A percentile compares a stretch with the other conserved stretches of the same genome.
phyloP scores from a whole-genome alignment of 37 sponge, comb jelly and placozoan species.

The Theonella swinhoei region DNA sequence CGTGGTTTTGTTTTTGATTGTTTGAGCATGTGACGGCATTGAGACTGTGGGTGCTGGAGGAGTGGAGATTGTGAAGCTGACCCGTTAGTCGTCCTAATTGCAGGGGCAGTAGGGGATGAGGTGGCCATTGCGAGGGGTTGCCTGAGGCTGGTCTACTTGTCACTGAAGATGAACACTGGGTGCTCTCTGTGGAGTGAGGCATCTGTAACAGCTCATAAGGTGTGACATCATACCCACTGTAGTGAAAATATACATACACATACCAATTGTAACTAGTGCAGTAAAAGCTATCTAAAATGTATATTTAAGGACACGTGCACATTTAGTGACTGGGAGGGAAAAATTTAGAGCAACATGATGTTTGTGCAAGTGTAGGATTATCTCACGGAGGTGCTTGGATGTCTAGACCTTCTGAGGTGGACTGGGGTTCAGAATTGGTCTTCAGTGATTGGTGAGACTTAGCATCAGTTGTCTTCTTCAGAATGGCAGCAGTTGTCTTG shows the following conservation, averaged over 20 bases:
- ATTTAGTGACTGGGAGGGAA: too few species aligned
- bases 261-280: too few species aligned
- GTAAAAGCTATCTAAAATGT: too few species aligned
- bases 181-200: background rate
- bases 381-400: too few species aligned
- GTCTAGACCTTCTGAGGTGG: too few species aligned
- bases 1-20: background rate
- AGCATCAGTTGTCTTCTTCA: background rate
- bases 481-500: slow-evolving; percentile 30
- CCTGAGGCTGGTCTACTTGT: background rate
- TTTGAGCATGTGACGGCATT: background rate
- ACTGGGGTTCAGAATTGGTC: too few species aligned
- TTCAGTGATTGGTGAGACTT: too few species aligned
- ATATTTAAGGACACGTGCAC: too few species aligned
- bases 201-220: slow-evolving; percentile 30
- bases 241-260: background rate
- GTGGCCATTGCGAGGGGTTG: background rate
- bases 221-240: slow-evolving; percentile 25
- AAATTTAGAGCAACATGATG: too few species aligned
- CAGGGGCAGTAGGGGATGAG: background rate
- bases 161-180: background rate
- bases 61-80: background rate
- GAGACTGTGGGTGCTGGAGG: slow-evolving; percentile 9
- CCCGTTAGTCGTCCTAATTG: background rate
- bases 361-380: too few species aligned